These are phyloP conservation scores for Asobara japonica DNA, from an alignment of 1,140 invertebrate species.

Conservation along the genomic window DNA sequence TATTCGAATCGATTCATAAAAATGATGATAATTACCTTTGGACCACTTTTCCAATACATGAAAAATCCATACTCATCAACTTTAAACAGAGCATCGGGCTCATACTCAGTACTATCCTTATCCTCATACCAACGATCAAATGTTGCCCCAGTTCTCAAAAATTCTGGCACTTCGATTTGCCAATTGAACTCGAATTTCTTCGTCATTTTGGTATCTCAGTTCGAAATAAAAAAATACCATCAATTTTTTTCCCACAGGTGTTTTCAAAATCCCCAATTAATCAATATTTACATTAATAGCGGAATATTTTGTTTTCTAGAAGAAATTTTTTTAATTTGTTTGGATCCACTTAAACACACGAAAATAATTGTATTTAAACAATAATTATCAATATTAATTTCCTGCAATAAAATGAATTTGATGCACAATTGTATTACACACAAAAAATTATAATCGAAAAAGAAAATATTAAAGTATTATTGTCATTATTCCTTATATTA, in stretches of 20 bases:
- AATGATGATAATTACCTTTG: slow-evolving; percentile 76
- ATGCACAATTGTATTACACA: too few species aligned
- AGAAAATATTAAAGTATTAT: too few species aligned
- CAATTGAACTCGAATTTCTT: slow-evolving; percentile 99
- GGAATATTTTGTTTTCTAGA: not conserved
- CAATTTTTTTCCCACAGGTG: not conserved
- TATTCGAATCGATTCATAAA: not conserved
- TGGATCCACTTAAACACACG: too few species aligned
- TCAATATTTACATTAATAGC: not conserved
- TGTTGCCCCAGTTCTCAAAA: slow-evolving; percentile 80
- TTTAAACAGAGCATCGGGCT: slow-evolving; percentile 89
- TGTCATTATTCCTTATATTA: too few species aligned
- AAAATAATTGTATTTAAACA: too few species aligned
- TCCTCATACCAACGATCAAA: slow-evolving; percentile 98
- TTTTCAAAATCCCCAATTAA: not conserved
- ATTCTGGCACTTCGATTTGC: slow-evolving; percentile 91
- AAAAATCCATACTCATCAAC: slow-evolving; percentile 99
- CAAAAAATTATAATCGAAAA: too few species aligned
- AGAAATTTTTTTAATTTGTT: not conserved
- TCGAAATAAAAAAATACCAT: not conserved
- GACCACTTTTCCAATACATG: slow-evolving; percentile 98
- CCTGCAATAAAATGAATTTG: too few species aligned
- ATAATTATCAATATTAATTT: too few species aligned
- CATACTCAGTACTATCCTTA: slow-evolving; percentile 87
- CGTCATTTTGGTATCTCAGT: slow-evolving; percentile 75